Evolutionary conservation across 1,140 invertebrate genomes (phyloP).

Genomic region (Globodera rostochiensis): DNA sequence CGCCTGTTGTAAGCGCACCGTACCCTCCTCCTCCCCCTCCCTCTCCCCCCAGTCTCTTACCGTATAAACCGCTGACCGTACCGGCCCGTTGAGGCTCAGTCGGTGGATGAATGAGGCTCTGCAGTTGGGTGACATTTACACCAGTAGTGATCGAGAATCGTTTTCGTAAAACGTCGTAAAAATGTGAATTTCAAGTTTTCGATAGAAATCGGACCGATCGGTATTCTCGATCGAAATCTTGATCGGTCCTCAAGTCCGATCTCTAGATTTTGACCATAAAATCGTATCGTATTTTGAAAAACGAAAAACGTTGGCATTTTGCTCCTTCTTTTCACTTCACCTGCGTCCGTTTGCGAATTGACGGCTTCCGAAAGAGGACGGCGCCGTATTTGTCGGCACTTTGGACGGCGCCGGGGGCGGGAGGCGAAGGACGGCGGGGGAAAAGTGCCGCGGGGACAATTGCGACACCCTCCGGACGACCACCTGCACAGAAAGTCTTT

Average conservation of each 20-base stretch:
- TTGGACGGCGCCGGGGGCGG: neutral
- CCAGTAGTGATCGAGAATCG: too few species aligned
- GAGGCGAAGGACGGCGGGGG: slow-evolving; percentile 3
- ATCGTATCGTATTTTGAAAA: too few species aligned
- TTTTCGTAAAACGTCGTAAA: too few species aligned
- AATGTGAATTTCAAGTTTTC: too few species aligned
- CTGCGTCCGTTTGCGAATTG: neutral
- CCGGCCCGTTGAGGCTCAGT: slow-evolving; percentile 15
- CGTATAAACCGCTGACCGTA: slow-evolving; percentile 27
- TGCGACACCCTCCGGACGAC: slow-evolving; percentile 11
- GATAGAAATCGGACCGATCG: too few species aligned
- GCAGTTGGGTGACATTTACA: neutral
- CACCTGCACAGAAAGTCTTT: neutral
- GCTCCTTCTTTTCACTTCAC: neutral
- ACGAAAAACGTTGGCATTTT: neutral
- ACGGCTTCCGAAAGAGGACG: neutral
- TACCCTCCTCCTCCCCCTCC: neutral
- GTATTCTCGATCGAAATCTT: too few species aligned
- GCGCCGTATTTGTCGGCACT: neutral
- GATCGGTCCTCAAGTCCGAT: too few species aligned
- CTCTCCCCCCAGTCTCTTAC: neutral
- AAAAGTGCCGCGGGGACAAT: neutral
- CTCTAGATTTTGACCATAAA: too few species aligned
- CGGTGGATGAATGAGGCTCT: slow-evolving; percentile 18
- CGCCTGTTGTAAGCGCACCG: neutral